Evolutionary conservation across 1,140 invertebrate species (phyloP), one percentile per base, ranked within the genome.

Genomic region (Sesamia nonagrioides): DNA sequence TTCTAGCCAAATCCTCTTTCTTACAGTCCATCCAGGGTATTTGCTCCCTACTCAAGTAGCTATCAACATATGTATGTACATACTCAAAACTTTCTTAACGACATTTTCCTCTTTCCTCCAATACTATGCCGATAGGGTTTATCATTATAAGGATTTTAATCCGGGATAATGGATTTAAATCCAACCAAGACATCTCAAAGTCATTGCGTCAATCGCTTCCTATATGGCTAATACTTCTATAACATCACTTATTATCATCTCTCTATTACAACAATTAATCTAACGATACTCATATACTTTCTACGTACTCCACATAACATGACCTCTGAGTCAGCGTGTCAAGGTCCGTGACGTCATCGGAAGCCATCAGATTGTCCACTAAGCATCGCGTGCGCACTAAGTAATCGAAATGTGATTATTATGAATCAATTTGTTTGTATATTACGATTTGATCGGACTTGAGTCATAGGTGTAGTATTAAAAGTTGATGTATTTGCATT

Each of bases 351-450:
- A 66, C 61, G 61, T 66, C 61, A 42, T 21, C 60, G 15, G 60
- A 40, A 27, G 56, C 56, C 56, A 60, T 60, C 56, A 66, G 27
- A 27, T 18, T 37, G 37, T 66, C 61, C 37, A 63, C 18, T 60
- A 40, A 63, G 61, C 61, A 21, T 66, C 61, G 61, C 61, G 61
- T 66, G 61, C 35, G 61, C 61, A 63, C 60, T 42, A 66, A 66
- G 61, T 66, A 66, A 66, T 66, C 37, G 17, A 66, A 42, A 42
- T 66, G 61, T 42, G 37, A 66, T 66, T 66, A 66, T 66, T 66
- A 17, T 42, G 61, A 66, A 66, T 66, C 61, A 66, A 66, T 66
- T 66, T 66, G 61, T 66, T 66, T 66, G 61, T 66, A 18, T 42
- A 66, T 66, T 18, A 42, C 61, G 4, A 18, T 66, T 66, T 66